Conservation (phyloP, 2,113 vertebrate species). For the Sylvietta virens region DNA sequence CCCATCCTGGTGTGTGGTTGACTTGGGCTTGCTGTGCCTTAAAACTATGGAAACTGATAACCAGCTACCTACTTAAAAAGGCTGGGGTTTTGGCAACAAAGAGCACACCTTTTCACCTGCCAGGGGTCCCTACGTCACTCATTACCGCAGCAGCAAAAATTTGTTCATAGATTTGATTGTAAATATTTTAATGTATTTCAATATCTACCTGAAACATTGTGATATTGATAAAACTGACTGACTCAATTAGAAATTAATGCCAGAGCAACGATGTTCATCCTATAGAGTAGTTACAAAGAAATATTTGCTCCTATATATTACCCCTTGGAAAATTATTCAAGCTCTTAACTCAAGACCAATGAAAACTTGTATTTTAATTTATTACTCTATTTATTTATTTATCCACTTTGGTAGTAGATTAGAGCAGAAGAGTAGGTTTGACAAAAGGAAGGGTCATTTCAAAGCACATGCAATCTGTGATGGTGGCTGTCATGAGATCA, state of each 20-base stretch:
- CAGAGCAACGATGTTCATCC: background rate
- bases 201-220: background rate
- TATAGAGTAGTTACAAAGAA: background rate
- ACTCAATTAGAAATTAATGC: background rate
- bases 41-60: background rate
- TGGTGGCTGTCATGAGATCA: background rate
- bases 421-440: background rate
- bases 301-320: background rate
- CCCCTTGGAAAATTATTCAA: background rate
- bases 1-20: background rate
- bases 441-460: background rate
- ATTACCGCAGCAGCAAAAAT: background rate
- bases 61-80: background rate
- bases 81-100: background rate
- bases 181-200: background rate
- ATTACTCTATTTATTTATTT: background rate
- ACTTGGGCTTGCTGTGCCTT: background rate
- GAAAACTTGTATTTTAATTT: background rate
- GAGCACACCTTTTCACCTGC: background rate
- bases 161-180: background rate
- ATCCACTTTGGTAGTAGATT: background rate
- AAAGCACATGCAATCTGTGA: background rate
- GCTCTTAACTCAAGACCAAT: background rate
- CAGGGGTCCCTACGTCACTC: rapidly evolving
- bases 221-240: background rate